Evolutionary conservation across 1,140 invertebrate species (phyloP).

Genomic region (Drosophila guanche): DNA sequence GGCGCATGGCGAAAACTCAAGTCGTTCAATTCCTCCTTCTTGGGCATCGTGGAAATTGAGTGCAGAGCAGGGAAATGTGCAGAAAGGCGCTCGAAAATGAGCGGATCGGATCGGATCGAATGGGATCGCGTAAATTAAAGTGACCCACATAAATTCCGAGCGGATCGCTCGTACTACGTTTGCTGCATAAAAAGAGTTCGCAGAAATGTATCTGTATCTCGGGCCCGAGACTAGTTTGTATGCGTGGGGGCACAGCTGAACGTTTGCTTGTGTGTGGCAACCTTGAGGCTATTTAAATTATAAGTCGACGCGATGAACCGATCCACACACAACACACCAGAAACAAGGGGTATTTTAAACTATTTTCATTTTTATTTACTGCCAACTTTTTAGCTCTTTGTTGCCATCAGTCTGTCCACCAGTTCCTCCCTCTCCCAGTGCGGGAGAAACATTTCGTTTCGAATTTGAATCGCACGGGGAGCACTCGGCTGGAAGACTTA

Average conservation of each 20-base stretch:
- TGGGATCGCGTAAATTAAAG: slow-evolving; percentile 76
- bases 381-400: slow-evolving; percentile 68
- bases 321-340: slow-evolving; percentile 33
- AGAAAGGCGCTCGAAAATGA: slow-evolving; percentile 44
- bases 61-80: slow-evolving; percentile 30
- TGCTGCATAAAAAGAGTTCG: slow-evolving; percentile 60
- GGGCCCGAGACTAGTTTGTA: slow-evolving; percentile 61
- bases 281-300: slow-evolving; percentile 83
- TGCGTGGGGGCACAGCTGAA: slow-evolving; percentile 62
- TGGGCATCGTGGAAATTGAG: slow-evolving; percentile 46
- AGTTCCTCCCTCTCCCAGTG: slow-evolving; percentile 7
- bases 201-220: slow-evolving; percentile 43
- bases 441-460: slow-evolving; percentile 43
- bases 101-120: slow-evolving; percentile 9
- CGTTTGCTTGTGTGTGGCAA: slow-evolving; percentile 48
- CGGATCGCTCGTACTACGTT: slow-evolving; percentile 67
- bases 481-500: slow-evolving; percentile 56
- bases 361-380: slow-evolving; percentile 81
- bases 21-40: slow-evolving; percentile 12
- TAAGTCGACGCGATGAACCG: slow-evolving; percentile 62
- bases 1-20: slow-evolving; percentile 35
- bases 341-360: slow-evolving; percentile 64
- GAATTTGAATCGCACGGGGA: slow-evolving; percentile 22
- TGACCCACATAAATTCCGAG: slow-evolving; percentile 76
- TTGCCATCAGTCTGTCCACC: neutral